Evolutionary conservation across 1,140 invertebrate genomes (phyloP), one percentile per base, ranked within the genome.

Genomic region (Polypedilum pembai): DNA sequence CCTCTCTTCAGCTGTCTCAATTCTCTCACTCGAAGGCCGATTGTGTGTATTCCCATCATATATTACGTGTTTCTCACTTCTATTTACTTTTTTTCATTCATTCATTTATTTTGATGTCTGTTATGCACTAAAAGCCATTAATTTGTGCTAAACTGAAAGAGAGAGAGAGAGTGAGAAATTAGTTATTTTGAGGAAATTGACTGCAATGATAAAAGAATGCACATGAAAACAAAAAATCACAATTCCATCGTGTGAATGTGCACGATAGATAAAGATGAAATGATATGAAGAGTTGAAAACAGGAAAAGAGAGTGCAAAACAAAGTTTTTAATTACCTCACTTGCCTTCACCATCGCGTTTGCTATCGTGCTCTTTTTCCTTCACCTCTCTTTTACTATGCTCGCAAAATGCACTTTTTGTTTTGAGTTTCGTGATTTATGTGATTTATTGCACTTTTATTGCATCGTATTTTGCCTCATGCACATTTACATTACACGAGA

Each of bases 381-480:
- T 56, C 45, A 56, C n/a, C n/a, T 56, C 45, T n/a, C 17, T 69
- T n/a, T 33, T 33, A 33, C 24, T 33, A 33, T 33, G 24, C 24
- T 33, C 24, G 65, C 17, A 69, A 69, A 69, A 18, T 69, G 65
- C 65, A 69, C 20, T 69, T 18, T 18, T 69, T 18, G 17, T 69
- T n/a, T 69, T 3, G 2, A 56, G 10, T 69, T 69, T 69, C 17
- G 45, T 56, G n/a, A 56, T 56, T 69, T 69, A 20, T 69, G 65
- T 69, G 65, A 69, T 69, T 69, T 69, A 69, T 69, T 69, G 65
- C 65, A 69, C 65, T 69, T 69, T 69, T 69, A 69, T 69, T 69
- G 65, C 65, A 69, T 69, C 17, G 65, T n/a, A 56, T 56, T 56
- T 56, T 12, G 12, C 45, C n/a, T 56, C n/a, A 56, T 56, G 45